A percentile compares a stretch with the other conserved stretches of the same genome.
These are phyloP conservation scores for Sceliomorpha sp. DNA, from an alignment of 2,888 invertebrate genomes.

Conservation along the genomic window DNA sequence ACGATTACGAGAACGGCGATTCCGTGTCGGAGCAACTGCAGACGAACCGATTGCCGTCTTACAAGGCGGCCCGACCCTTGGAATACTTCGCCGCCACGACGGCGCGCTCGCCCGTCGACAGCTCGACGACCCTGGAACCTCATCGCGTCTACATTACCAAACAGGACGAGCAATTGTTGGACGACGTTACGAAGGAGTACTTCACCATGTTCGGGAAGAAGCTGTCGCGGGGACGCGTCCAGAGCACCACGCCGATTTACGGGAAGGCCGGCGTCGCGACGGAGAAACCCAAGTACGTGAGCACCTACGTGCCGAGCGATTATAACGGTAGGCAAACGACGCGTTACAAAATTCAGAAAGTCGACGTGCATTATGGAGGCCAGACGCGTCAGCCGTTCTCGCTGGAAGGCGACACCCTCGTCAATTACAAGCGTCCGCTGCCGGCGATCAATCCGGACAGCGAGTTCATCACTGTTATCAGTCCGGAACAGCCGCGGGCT, in stretches of 20 bases:
- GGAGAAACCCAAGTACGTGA: constrained; percentile 68
- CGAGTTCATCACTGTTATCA: constrained; percentile 82
- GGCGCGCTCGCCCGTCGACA: constrained; percentile 68
- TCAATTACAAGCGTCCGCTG: constrained; percentile 86
- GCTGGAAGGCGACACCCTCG: constrained; percentile 85
- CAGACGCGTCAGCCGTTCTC: constrained; percentile 80
- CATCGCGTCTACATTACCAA: constrained; percentile 86
- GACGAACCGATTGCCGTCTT: constrained; percentile 32
- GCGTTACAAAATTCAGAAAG: constrained; percentile 72
- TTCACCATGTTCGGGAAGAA: constrained; percentile 89
- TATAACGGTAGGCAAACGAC: constrained; percentile 61
- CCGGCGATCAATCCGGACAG: constrained; percentile 87
- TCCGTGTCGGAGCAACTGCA: constrained; percentile 41
- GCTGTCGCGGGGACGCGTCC: constrained; percentile 81
- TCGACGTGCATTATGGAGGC: constrained; percentile 83
- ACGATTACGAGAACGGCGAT: constrained; percentile 59
- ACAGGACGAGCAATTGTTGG: constrained; percentile 85
- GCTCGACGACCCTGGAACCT: constrained; percentile 82
- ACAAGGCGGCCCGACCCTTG: constrained; percentile 33
- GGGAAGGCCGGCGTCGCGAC: constrained; percentile 66
- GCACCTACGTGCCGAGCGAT: constrained; percentile 61
- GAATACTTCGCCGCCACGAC: constrained; percentile 67
- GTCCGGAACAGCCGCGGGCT: constrained; percentile 55
- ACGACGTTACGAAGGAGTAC: constrained; percentile 88
- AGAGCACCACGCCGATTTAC: constrained; percentile 79